Evolutionary conservation across 1,140 invertebrate genomes (phyloP), one percentile per base, ranked within the genome.

Genomic region (Meloidogyne floridensis): DNA sequence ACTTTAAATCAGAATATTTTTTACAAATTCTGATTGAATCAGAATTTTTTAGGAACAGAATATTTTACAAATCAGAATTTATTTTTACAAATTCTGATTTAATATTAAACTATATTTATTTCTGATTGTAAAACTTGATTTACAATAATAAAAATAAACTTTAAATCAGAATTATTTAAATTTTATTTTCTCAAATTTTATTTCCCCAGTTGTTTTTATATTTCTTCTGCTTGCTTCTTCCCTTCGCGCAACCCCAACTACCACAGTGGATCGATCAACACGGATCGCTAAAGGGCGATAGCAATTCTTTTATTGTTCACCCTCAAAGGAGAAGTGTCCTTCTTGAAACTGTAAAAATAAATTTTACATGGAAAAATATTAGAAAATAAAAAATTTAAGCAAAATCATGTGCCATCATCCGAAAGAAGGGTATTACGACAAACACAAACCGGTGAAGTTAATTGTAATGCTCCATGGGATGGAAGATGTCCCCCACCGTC

Each of bases 401-500:
- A 8, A 69, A 69, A 56, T 69, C 15, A 56, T 59, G 53, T 54
- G 53, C 47, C 59, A 65, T 42, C 75, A 56, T n/a, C 75, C 13
- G 20, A 69, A 15, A 56, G 75, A n/a, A 54, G 75, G 75, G 75
- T 77, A 77, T 65, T 53, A 47, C 18, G 72, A n/a, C 59, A 65
- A 65, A 65, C 59, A n/a, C 59, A 65, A 65, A 65, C 59, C 59
- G 59, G n/a, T 18, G 59, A 65, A 65, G 15, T 65, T 65, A 65
- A 65, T 8, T 65, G 59, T 65, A 65, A 65, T 65, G 59, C 59
- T n/a, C 59, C 59, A 65, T 65, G 59, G 59, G 59, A 65, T 65
- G 59, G 59, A 18, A 65, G 0, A 6, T 65, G 59, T 65, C 59
- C 59, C 18, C 59, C 59, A n/a, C 59, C 59, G 59, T 65, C 6